Conservation (phyloP, 2,888 invertebrate species). For the Megaustenia siamemsis region DNA sequence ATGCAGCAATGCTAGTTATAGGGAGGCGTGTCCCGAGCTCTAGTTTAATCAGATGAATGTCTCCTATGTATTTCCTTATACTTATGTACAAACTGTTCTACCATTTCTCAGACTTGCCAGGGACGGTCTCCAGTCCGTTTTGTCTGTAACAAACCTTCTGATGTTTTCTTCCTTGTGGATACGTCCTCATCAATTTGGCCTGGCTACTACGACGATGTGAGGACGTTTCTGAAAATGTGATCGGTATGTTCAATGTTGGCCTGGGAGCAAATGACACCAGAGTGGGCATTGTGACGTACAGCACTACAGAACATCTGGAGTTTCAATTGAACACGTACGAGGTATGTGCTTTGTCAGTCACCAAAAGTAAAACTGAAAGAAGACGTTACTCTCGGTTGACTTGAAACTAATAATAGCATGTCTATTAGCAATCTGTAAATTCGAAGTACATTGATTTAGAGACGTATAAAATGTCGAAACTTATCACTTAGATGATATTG, state of each 20-base stretch:
- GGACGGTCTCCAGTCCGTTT: background rate
- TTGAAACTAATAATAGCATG: too few relatives aligned
- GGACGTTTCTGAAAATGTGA: slow-evolving; percentile 58
- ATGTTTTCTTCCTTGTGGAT: slow-evolving; percentile 62
- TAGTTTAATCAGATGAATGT: too few relatives aligned
- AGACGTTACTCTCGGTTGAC: too few relatives aligned
- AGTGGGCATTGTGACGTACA: slow-evolving; percentile 59
- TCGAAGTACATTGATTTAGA: too few relatives aligned
- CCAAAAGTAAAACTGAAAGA: too few relatives aligned
- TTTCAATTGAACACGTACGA: slow-evolving; percentile 40
- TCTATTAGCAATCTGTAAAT: too few relatives aligned
- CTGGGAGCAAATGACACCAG: slow-evolving; percentile 54
- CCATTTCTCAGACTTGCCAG: background rate
- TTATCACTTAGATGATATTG: too few relatives aligned
- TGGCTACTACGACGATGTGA: slow-evolving; percentile 52
- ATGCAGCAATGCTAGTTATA: too few relatives aligned
- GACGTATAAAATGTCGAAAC: too few relatives aligned
- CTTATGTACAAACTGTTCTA: too few relatives aligned
- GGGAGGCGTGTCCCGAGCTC: too few relatives aligned
- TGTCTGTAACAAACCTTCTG: slow-evolving; percentile 55
- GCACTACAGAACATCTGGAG: slow-evolving; percentile 37
- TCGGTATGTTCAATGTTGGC: slow-evolving; percentile 58
- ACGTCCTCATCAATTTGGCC: slow-evolving; percentile 61
- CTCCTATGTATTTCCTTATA: too few relatives aligned
- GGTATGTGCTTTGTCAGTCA: slow-evolving; percentile 28